Base-by-base conservation (phyloP, 2,113 vertebrate species). In the Lophochroa leadbeateri region DNA sequence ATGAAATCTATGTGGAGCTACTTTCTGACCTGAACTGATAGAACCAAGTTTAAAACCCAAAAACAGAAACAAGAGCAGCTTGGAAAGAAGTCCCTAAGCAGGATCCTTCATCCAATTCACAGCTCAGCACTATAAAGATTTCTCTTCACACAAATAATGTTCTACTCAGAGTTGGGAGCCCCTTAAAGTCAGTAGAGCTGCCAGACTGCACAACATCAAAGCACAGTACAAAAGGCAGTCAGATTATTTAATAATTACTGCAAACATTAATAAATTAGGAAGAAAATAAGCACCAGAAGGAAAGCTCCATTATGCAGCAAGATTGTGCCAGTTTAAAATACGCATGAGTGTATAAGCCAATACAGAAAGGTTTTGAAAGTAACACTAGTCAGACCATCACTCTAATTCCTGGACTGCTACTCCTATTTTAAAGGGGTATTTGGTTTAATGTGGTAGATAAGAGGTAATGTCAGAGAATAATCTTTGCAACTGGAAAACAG, bases 291-390 rank as follows among this genome's bases (percentile, higher is more conserved):
- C 15, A 77, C 41, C 28, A 77, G 69, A 82, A 83, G 11, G 18
- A 85, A 97, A 95, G 44, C 21, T 69, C 31, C 20, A 37, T 44
- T 57, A 44, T 5, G 24, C 39, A 90, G 31, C 18, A 90, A 69
- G 37, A 72, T 37, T 35, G 43, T 19, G 24, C 10, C 29, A 76
- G 16, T 70, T 75, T 68, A 69, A 87, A 91, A 76, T 28, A 78
- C 0, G 0, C 4, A 9, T 0, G 0, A 71, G 17, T 28, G 6
- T 27, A 44, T 13, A 9, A 79, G 28, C 35, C 83, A 67, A 69
- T 39, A 84, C 12, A 85, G n/a, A 60, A 84, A 91, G 17, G 28
- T 31, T 88, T 60, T 75, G n/a, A 77, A 91, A 89, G 24, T 44
- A 69, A 63, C 29, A 29, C 39, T 58, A 29, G 7, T 55, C 64